A percentile compares a stretch with the other conserved stretches of the same genome.
phyloP scores from a whole-genome alignment of 2,888 invertebrate species.

The Parapristionchus giblindavisi region DNA sequence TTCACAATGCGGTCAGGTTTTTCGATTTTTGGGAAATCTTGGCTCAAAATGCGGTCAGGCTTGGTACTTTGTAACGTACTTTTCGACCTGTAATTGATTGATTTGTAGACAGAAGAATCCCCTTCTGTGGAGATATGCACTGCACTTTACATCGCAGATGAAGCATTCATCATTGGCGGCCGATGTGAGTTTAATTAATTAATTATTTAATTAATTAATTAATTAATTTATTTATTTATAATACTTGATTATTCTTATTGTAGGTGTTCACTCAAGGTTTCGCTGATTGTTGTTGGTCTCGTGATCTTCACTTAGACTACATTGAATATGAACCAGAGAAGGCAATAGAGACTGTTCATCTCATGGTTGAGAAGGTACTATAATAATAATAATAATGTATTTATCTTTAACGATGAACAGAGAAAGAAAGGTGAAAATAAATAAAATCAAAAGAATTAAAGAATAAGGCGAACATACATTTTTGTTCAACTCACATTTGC shows the following conservation, averaged over 20 bases:
- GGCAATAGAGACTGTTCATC: neutral
- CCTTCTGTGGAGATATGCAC: constrained; percentile 24
- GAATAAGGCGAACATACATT: too few species aligned
- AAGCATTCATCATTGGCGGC: neutral
- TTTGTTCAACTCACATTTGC: too few species aligned
- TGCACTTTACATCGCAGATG: constrained; percentile 3
- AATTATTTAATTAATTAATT: neutral
- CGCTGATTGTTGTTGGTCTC: constrained; percentile 23
- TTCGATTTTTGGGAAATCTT: too few species aligned
- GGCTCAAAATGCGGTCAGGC: too few species aligned
- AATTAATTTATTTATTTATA: neutral
- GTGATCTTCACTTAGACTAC: constrained; percentile 18
- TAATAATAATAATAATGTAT: neutral
- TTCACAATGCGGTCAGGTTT: too few species aligned
- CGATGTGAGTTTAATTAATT: neutral
- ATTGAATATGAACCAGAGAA: neutral
- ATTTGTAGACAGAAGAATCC: constrained; percentile 11
- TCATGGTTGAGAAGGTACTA: constrained; percentile 1
- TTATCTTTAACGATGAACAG: too few species aligned
- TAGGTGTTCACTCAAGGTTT: constrained; percentile 8
- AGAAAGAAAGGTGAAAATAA: too few species aligned
- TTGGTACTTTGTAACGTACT: too few species aligned
- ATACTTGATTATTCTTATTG: neutral
- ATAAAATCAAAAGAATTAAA: too few species aligned
- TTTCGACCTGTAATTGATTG: too few species aligned